These are phyloP conservation scores for Malacosoma neustria DNA, from an alignment of 2,888 invertebrate genomes.

Conservation along the genomic window DNA sequence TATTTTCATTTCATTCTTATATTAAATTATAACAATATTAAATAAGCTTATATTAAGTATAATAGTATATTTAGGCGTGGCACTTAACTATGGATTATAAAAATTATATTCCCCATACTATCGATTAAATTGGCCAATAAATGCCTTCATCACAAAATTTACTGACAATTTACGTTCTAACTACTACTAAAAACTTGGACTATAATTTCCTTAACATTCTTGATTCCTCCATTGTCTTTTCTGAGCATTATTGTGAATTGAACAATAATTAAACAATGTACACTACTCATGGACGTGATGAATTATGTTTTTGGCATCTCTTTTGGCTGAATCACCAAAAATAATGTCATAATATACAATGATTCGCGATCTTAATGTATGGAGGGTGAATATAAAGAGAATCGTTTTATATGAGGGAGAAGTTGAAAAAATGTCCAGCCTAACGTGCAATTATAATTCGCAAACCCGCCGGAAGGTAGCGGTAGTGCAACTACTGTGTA, in stretches of 20 bases:
- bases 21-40: conserved; percentile 61
- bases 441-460: too few species aligned
- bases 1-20: conserved; percentile 54
- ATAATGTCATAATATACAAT: conserved; percentile 21
- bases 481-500: too few species aligned
- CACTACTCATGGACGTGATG: conserved; percentile 42
- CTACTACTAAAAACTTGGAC: conserved; percentile 27
- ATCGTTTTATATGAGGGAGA: too few species aligned
- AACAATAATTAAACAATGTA: conserved; percentile 24
- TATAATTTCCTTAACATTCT: conserved; percentile 34
- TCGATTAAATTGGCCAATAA: conserved; percentile 62
- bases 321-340: conserved; percentile 62
- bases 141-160: conserved; percentile 65
- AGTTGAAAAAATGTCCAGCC: too few species aligned
- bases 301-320: conserved; percentile 58
- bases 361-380: not conserved
- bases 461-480: too few species aligned
- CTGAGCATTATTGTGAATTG: conserved; percentile 51
- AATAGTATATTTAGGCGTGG: conserved; percentile 63
- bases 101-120: conserved; percentile 53
- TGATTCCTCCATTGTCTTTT: conserved; percentile 57
- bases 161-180: conserved; percentile 23
- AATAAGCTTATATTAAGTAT: conserved; percentile 55
- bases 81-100: conserved; percentile 61
- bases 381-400: too few species aligned